A percentile compares a stretch with the other conserved stretches of the same genome.
Conservation (phyloP, 1,140 invertebrate species). For the Akabosia matsudoensis region DNA sequence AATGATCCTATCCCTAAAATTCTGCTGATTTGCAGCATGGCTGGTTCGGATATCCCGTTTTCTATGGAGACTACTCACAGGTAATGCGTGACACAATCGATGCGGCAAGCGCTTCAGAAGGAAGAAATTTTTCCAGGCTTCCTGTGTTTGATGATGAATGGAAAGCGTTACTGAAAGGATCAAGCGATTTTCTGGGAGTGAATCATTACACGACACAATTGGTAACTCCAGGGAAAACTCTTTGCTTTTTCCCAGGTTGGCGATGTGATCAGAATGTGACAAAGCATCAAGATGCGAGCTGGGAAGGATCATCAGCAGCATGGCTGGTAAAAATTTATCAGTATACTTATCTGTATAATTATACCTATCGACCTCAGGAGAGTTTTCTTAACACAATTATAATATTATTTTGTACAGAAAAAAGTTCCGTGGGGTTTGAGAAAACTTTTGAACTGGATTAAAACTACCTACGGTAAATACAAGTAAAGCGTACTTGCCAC, state of each 20-base stretch:
- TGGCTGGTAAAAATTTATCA: slow-evolving; percentile 51
- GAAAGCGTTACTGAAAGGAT: slow-evolving; percentile 54
- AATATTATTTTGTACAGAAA: slow-evolving; percentile 49
- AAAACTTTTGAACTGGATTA: slow-evolving; percentile 63
- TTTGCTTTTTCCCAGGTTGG: slow-evolving; percentile 52
- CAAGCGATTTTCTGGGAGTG: slow-evolving; percentile 25
- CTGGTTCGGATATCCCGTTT: slow-evolving; percentile 40
- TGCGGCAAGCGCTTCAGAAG: slow-evolving; percentile 57
- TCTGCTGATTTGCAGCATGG: slow-evolving; percentile 30
- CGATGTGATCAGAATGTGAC: slow-evolving; percentile 55
- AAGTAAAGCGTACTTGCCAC: too few relatives aligned
- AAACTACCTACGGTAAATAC: slow-evolving; percentile 57
- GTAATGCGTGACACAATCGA: slow-evolving; percentile 59
- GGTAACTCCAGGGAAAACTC: slow-evolving; percentile 49
- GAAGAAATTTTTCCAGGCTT: slow-evolving; percentile 55
- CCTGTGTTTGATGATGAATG: slow-evolving; percentile 53
- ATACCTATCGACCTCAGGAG: background rate
- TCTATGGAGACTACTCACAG: slow-evolving; percentile 55
- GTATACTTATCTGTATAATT: background rate
- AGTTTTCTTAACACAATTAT: slow-evolving; percentile 28
- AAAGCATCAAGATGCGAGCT: slow-evolving; percentile 53
- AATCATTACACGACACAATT: slow-evolving; percentile 52
- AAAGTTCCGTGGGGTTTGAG: slow-evolving; percentile 65
- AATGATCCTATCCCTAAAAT: background rate
- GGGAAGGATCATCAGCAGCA: slow-evolving; percentile 53